Evolutionary conservation across 2,113 vertebrate genomes (phyloP), one percentile per base, ranked within the genome.

Genomic region (rabbit (Oryctolagus cuniculus)): DNA sequence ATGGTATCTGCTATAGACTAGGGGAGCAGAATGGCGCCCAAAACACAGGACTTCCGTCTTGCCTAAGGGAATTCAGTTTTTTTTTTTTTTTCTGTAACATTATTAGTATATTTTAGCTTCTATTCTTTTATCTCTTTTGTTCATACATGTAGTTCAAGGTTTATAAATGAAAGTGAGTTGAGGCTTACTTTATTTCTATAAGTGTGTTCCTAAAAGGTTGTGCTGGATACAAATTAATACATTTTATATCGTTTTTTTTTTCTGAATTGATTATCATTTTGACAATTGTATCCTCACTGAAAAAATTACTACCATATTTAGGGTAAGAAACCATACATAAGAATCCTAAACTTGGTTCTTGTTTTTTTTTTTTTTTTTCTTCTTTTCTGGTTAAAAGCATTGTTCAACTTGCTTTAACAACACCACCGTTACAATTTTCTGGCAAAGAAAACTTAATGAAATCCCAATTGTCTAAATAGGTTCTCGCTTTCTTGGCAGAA

Each of bases 221-320:
- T 92, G 4, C 13, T 74, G 31, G 49, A 27, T 49, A 61, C 29
- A 93, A 66, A 66, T 36, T 17, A 86, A 70, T 92, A 58, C 1
- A 11, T 93, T 92, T 49, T 44, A 44, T 70, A 44, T 38, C 19
- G 61, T 64, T 69, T 88, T 77, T 77, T 63, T 44, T 66, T 87
- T 79, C 49, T 58, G 67, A 61, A 3, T 89, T 89, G 29, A 74
- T 83, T 82, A 22, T 72, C 64, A 79, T 73, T 89, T 93, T 95
- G 36, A 73, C 36, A 44, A 63, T 38, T 79, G 1, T 27, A 74
- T 25, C 10, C 15, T 10, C 21, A 61, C 38, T n/a, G 25, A 90
- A 92, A 95, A 44, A 89, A 63, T 66, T 79, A 58, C 44, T n/a
- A 74, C 44, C 11, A 44, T 87, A 5, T 63, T 31, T 8, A 31